Evolutionary conservation across 2,888 invertebrate species (phyloP).

Genomic region (Ellobium chinense): DNA sequence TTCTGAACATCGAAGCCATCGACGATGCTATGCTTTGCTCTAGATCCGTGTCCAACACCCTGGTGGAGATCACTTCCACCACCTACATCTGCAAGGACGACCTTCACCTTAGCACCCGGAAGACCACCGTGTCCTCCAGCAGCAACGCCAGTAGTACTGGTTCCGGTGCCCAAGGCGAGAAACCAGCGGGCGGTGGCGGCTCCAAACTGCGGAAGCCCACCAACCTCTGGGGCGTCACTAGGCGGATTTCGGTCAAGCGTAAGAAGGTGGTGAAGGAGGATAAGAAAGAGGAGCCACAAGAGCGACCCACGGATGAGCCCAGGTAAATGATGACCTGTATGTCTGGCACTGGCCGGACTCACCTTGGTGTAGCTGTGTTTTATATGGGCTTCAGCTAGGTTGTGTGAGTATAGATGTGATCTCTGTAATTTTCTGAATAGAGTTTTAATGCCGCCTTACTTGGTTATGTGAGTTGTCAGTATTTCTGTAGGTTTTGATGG

Average conservation of each 20-base stretch:
- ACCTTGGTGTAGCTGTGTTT: neutral
- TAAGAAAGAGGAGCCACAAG: neutral
- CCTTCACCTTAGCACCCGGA: neutral
- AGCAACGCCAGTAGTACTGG: neutral
- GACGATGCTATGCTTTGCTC: slow-evolving; percentile 20
- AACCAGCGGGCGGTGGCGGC: neutral
- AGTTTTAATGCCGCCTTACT: too few relatives aligned
- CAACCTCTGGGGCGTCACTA: slow-evolving; percentile 31
- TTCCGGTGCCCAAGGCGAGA: neutral
- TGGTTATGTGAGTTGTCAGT: too few relatives aligned
- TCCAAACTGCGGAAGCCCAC: slow-evolving; percentile 37
- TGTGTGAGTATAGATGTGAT: too few relatives aligned
- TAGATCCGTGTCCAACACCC: slow-evolving; percentile 23
- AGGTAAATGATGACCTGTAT: slow-evolving; percentile 20
- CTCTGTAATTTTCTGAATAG: too few relatives aligned
- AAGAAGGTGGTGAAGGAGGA: slow-evolving; percentile 23
- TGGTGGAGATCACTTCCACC: slow-evolving; percentile 21
- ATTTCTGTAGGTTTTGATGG: too few relatives aligned
- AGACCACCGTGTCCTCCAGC: neutral
- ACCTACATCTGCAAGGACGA: slow-evolving; percentile 39
- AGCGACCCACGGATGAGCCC: neutral
- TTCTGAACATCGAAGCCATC: slow-evolving; percentile 36
- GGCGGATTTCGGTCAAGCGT: slow-evolving; percentile 38
- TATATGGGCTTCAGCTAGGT: neutral
- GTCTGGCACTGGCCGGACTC: neutral